phyloP scores from a whole-genome alignment of 2,113 vertebrate genomes.

The Cygnus atratus region DNA sequence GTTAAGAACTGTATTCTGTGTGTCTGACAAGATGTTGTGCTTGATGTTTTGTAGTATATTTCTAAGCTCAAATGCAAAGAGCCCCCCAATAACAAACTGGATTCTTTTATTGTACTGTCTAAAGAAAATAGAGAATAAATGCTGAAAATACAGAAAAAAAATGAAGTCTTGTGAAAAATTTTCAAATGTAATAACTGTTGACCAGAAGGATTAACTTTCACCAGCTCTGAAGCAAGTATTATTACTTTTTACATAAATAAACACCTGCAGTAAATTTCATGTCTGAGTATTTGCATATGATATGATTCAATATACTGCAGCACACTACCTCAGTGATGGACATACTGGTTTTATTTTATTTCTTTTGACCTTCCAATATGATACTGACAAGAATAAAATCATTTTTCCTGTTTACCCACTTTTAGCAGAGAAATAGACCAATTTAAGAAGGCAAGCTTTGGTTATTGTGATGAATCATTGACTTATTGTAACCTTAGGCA shows the following conservation, averaged over 20 bases:
- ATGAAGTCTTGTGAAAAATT: neutral
- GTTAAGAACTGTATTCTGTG: neutral
- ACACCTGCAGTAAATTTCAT: neutral
- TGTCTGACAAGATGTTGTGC: neutral
- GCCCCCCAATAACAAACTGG: neutral
- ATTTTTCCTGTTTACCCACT: neutral
- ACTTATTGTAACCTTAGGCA: neutral
- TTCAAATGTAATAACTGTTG: neutral
- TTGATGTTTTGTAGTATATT: neutral
- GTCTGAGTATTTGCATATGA: neutral
- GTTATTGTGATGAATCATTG: neutral
- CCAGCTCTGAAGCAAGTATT: neutral
- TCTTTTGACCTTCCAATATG: neutral
- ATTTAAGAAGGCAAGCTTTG: neutral
- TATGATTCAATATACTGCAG: neutral
- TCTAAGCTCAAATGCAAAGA: neutral
- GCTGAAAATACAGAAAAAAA: neutral
- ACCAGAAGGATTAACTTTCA: neutral
- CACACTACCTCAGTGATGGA: neutral
- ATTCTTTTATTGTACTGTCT: neutral
- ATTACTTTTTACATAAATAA: neutral
- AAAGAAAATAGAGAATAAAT: neutral
- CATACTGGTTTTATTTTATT: neutral
- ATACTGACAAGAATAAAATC: neutral
- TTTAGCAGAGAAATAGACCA: neutral